A percentile compares a stretch with the other conserved stretches of the same genome.
These are phyloP conservation scores for Enteromius mattozi DNA, from an alignment of 2,797 vertebrate genomes.

Conservation along the genomic window DNA sequence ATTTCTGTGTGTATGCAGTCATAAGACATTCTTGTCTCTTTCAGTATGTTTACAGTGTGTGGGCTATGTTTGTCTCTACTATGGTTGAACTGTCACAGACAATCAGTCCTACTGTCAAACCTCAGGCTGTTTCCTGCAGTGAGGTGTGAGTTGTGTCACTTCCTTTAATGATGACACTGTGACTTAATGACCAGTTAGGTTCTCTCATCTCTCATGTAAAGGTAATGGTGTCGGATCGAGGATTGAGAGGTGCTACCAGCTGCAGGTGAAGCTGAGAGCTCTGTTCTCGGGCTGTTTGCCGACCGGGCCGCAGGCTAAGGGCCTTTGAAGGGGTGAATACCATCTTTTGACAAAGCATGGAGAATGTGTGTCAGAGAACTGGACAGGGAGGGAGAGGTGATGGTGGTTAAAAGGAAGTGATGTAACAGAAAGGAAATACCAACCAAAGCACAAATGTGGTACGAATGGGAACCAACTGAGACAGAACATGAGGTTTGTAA, in stretches of 20 bases:
- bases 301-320: constrained; percentile 99
- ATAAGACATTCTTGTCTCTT: constrained; percentile 29
- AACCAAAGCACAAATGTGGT: constrained; percentile 51
- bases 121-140: constrained; percentile 36
- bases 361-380: constrained; percentile 81
- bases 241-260: constrained; percentile 75
- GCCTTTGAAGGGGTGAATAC: constrained; percentile 99
- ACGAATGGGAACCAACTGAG: constrained; percentile 54
- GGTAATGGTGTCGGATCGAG: constrained; percentile 20
- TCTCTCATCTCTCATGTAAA: constrained; percentile 17
- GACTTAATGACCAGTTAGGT: constrained; percentile 25
- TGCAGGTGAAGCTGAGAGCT: constrained; percentile 88
- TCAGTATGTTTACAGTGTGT: constrained; percentile 31
- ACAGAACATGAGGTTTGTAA: constrained; percentile 61
- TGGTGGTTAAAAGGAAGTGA: constrained; percentile 43
- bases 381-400: constrained; percentile 55
- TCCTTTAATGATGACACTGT: constrained; percentile 38
- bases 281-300: constrained; percentile 99
- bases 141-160: constrained; percentile 37
- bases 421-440: constrained; percentile 42
- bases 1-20: constrained; percentile 22
- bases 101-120: constrained; percentile 28
- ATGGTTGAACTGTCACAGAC: constrained; percentile 13
- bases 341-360: constrained; percentile 99
- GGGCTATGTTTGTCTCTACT: constrained; percentile 22